Evolutionary conservation across 64 coral and sea anemone species (phyloP).

Genomic region (Trachythela sp.): DNA sequence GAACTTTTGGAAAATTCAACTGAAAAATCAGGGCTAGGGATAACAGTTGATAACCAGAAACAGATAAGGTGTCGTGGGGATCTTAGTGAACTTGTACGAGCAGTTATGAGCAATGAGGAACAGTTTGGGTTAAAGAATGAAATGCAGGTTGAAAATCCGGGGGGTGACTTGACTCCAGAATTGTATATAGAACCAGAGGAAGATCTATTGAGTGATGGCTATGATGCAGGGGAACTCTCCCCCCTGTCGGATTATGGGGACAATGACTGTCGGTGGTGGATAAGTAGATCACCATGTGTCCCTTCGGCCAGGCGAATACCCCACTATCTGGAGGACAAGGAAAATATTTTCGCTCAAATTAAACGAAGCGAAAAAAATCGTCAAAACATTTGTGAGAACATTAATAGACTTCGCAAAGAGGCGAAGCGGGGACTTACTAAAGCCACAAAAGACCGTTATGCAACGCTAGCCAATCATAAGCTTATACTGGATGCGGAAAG

Average conservation of each 20-base stretch:
- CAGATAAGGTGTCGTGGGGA: background rate
- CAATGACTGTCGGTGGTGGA: background rate
- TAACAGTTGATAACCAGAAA: background rate
- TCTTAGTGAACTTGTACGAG: background rate
- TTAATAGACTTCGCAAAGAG: background rate
- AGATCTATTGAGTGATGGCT: background rate
- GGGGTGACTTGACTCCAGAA: background rate
- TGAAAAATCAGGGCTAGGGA: background rate
- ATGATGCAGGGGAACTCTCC: background rate
- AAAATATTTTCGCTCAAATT: background rate
- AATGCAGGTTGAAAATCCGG: background rate
- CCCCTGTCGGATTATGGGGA: background rate
- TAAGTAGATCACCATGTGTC: background rate
- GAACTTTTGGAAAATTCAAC: background rate
- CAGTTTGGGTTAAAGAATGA: background rate
- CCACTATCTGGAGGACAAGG: background rate
- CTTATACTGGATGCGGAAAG: background rate
- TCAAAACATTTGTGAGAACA: constrained; percentile 2
- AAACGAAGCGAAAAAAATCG: constrained; percentile 14
- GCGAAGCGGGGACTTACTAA: background rate
- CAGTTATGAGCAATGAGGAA: background rate
- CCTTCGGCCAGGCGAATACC: background rate
- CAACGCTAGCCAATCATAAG: background rate
- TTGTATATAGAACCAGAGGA: background rate
- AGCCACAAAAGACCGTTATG: background rate